Percentiles rank a stretch among this genome's conserved stretches.
Evolutionary conservation across 64 coral and sea anemone species (phyloP).

Genomic region (Stichodactyla mertensii): DNA sequence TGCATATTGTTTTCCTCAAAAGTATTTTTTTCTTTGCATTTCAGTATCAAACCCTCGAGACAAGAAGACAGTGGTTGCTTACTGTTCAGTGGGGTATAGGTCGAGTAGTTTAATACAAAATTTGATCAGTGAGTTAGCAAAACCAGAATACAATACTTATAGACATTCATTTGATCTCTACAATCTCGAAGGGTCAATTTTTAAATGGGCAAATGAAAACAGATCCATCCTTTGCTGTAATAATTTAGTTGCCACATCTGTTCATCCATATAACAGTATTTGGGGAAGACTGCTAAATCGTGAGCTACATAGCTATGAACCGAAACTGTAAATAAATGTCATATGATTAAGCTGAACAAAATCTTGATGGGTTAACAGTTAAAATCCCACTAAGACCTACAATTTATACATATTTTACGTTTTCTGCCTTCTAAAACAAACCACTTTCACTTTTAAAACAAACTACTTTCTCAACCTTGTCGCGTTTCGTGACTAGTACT

Average conservation of each 20-base stretch:
- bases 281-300: constrained; percentile 59
- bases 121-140: constrained; percentile 30
- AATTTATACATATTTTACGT: too few species aligned
- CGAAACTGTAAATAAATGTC: neutral
- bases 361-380: too few species aligned
- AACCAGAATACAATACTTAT: constrained; percentile 9
- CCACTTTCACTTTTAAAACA: too few species aligned
- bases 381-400: too few species aligned
- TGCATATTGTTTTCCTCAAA: neutral
- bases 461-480: too few species aligned
- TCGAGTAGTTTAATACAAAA: constrained; percentile 46
- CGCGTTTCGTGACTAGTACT: too few species aligned
- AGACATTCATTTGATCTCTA: constrained; percentile 27
- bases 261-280: constrained; percentile 61
- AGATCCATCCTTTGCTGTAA: constrained; percentile 33
- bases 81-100: constrained; percentile 68
- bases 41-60: constrained; percentile 8
- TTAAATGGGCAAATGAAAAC: constrained; percentile 83
- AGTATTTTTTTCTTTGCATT: neutral
- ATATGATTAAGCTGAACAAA: neutral
- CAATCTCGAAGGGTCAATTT: constrained; percentile 67
- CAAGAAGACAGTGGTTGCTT: constrained; percentile 28
- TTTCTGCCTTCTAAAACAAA: too few species aligned
- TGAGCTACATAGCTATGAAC: constrained; percentile 24
- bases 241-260: neutral